A percentile compares a stretch with the other conserved stretches of the same genome.
phyloP scores from a whole-genome alignment of 64 coral and sea anemone genomes.

The Montipora capricornis region DNA sequence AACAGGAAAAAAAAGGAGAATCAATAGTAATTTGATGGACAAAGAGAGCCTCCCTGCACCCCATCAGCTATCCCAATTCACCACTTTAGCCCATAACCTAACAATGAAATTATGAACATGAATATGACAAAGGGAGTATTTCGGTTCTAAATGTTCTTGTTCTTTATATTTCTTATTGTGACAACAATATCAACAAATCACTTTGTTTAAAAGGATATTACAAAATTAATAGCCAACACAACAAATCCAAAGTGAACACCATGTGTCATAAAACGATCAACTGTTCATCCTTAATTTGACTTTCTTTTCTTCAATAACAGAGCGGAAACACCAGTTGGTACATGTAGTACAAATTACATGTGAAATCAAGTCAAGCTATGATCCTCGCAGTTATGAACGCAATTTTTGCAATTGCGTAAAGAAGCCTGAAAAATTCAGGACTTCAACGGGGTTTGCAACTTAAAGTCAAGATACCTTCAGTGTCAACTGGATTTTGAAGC shows the following conservation, averaged over 20 bases:
- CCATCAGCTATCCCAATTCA: neutral
- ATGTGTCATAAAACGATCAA: neutral
- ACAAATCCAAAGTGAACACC: neutral
- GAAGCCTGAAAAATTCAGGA: no score
- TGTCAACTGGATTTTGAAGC: no score
- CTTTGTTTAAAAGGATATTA: no score
- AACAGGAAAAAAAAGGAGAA: neutral
- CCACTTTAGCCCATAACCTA: constrained; percentile 1
- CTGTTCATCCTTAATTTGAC: neutral
- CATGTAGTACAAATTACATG: no score
- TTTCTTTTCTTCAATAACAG: neutral
- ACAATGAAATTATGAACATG: neutral
- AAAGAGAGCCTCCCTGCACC: neutral
- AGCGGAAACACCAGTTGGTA: no score
- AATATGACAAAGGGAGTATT: neutral
- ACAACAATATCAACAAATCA: neutral
- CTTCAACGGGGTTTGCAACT: no score
- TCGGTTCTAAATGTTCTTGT: neutral
- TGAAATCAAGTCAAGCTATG: no score
- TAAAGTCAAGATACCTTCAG: no score
- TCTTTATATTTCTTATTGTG: neutral
- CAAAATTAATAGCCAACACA: neutral
- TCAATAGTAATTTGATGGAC: neutral
- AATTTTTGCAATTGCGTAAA: no score
- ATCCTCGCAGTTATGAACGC: no score